These are phyloP conservation scores for Hylaeus volcanicus DNA, from an alignment of 1,140 invertebrate genomes.

Conservation along the genomic window DNA sequence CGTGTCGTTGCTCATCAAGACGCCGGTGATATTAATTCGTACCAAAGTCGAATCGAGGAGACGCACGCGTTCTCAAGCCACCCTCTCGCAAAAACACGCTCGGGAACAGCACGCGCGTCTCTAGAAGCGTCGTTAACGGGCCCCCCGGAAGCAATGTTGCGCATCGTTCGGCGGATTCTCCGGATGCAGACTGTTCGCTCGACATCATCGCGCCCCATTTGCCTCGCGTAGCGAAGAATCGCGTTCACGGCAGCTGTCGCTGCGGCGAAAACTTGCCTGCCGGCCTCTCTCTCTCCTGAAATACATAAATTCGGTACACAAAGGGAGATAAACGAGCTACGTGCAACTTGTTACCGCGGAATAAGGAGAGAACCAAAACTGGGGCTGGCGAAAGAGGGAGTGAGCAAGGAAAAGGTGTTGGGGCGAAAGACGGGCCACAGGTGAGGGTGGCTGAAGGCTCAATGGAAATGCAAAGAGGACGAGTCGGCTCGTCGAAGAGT, in stretches of 20 bases:
- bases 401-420: background rate
- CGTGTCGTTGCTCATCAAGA: background rate
- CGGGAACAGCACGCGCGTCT: background rate
- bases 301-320: conserved; percentile 59
- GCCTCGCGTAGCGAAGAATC: conserved; percentile 4
- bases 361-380: background rate
- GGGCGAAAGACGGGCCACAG: background rate
- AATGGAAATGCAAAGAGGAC: conserved; percentile 44
- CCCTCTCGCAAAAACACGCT: background rate
- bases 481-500: conserved; percentile 40
- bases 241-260: background rate
- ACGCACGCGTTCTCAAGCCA: background rate
- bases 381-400: background rate
- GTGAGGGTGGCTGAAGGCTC: background rate
- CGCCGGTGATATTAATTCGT: background rate
- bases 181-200: background rate
- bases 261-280: conserved; percentile 16
- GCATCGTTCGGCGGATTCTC: background rate
- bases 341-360: conserved; percentile 52
- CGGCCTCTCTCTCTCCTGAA: background rate
- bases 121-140: background rate
- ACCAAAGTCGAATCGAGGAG: background rate
- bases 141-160: background rate
- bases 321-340: conserved; percentile 51
- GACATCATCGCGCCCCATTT: conserved; percentile 24